These are phyloP conservation scores for Sakesphorus luctuosus DNA, from an alignment of 2,113 vertebrate genomes.

Conservation along the genomic window DNA sequence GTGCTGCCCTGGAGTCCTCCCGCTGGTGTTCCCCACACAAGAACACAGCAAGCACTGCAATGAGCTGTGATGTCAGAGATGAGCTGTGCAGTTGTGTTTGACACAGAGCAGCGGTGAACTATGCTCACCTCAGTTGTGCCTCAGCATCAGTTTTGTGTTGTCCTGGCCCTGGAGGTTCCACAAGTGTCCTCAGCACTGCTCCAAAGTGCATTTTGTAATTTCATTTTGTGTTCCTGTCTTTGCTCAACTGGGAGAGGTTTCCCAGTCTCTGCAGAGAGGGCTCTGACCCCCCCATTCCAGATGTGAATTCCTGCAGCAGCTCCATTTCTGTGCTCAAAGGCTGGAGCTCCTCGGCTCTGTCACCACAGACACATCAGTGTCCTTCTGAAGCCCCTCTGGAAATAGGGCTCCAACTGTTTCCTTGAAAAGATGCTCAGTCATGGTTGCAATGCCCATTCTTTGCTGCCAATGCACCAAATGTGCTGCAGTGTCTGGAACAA, in stretches of 20 bases:
- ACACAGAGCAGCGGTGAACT: neutral
- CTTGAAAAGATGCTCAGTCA: constrained; percentile 74
- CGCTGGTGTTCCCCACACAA: neutral
- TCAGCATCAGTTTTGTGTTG: neutral
- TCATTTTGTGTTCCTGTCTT: constrained; percentile 67
- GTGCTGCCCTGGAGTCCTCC: neutral
- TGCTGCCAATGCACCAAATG: constrained; percentile 63
- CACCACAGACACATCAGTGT: constrained; percentile 72
- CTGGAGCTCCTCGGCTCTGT: constrained; percentile 1
- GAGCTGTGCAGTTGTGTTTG: neutral
- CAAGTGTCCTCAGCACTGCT: neutral
- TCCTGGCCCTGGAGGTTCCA: neutral
- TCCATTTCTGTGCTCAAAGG: constrained; percentile 51
- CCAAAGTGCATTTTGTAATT: constrained; percentile 34
- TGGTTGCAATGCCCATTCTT: constrained; percentile 67
- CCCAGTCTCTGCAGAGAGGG: constrained; percentile 64
- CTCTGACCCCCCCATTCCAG: constrained; percentile 62
- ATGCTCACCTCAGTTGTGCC: neutral
- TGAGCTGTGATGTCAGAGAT: too few species aligned
- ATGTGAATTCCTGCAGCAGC: constrained; percentile 70
- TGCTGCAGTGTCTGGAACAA: constrained; percentile 44
- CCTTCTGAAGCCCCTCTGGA: constrained; percentile 33
- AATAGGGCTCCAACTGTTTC: constrained; percentile 70
- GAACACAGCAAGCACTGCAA: neutral
- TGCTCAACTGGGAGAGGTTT: constrained; percentile 49